Evolutionary conservation across 2,113 vertebrate species (phyloP).

Genomic region (Heterochromis multidens): DNA sequence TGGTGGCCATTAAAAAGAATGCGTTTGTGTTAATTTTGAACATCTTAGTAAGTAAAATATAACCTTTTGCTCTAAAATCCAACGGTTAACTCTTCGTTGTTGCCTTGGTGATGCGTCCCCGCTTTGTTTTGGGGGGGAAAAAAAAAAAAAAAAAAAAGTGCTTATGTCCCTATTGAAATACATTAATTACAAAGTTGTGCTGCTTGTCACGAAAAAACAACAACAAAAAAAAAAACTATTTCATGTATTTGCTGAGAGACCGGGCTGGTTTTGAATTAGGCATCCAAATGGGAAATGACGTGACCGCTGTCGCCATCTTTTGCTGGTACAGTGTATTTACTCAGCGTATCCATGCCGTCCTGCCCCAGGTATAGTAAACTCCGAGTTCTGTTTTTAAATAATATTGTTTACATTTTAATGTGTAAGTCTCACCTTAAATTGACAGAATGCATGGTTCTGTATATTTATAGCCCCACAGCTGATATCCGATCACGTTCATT

Average conservation of each 20-base stretch:
- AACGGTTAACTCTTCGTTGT: neutral
- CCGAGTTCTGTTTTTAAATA: neutral
- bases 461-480: neutral
- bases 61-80: neutral
- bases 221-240: neutral
- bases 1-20: too few relatives aligned
- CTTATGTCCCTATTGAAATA: neutral
- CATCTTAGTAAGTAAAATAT: neutral
- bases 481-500: neutral
- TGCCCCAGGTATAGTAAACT: slow-evolving; percentile 7
- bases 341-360: neutral
- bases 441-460: too few relatives aligned
- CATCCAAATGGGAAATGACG: slow-evolving; percentile 2
- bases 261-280: neutral
- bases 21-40: too few relatives aligned
- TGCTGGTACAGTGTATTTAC: neutral
- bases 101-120: too few relatives aligned
- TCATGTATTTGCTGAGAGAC: neutral
- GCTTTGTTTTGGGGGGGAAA: too few relatives aligned
- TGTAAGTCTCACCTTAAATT: neutral
- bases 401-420: neutral
- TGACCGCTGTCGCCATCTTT: slow-evolving; percentile 1
- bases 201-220: neutral
- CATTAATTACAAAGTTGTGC: neutral
- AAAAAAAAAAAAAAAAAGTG: too few relatives aligned